Evolutionary conservation across 2,797 vertebrate genomes (phyloP).

Genomic region (Enteromius paludinosus): DNA sequence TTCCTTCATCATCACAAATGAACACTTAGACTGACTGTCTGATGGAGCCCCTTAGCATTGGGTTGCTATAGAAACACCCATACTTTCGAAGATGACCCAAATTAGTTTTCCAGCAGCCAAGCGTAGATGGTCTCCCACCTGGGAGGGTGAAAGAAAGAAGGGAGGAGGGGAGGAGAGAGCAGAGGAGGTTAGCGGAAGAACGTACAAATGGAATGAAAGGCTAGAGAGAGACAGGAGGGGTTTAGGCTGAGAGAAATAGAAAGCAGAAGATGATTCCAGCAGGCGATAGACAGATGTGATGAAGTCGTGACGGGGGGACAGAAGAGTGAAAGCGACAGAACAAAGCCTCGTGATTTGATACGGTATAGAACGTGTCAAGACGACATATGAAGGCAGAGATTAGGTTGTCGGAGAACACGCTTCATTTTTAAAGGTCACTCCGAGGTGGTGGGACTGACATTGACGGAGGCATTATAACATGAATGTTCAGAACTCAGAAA

Average conservation of each 20-base stretch:
- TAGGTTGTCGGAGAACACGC: conserved; percentile 18
- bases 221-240: background rate
- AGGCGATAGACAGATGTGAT: conserved; percentile 36
- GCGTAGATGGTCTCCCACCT: conserved; percentile 53
- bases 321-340: conserved; percentile 22
- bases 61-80: conserved; percentile 66
- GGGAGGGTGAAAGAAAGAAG: conserved; percentile 48
- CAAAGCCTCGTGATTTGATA: conserved; percentile 36
- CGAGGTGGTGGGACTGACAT: conserved; percentile 37
- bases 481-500: conserved; percentile 29
- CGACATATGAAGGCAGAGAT: conserved; percentile 39
- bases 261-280: conserved; percentile 22
- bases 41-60: conserved; percentile 51
- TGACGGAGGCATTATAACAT: conserved; percentile 15
- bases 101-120: conserved; percentile 63
- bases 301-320: conserved; percentile 11
- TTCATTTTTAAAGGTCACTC: conserved; percentile 44
- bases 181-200: conserved; percentile 44
- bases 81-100: conserved; percentile 66
- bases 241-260: conserved; percentile 24
- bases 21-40: conserved; percentile 38
- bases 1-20: conserved; percentile 48
- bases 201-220: conserved; percentile 48
- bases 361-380: conserved; percentile 21
- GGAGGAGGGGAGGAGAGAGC: conserved; percentile 24